Evolutionary conservation across 2,888 invertebrate genomes (phyloP).

Genomic region (Iphiclides podalirius): DNA sequence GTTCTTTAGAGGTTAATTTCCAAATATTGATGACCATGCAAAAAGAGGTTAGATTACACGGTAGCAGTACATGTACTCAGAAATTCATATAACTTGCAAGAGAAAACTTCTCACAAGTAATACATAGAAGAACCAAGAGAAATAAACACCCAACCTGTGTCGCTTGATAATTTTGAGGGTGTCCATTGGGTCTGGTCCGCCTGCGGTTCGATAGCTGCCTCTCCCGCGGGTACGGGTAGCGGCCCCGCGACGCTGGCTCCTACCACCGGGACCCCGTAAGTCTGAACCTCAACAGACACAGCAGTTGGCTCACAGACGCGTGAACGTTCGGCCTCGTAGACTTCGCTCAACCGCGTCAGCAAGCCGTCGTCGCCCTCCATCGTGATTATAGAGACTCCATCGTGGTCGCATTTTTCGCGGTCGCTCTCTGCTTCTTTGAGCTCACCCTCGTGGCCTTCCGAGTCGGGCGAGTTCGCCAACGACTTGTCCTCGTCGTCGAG

Average conservation of each 20-base stretch:
- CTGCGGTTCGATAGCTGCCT: constrained; percentile 38
- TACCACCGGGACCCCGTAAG: constrained; percentile 6
- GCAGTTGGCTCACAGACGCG: constrained; percentile 29
- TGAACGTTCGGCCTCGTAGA: constrained; percentile 19
- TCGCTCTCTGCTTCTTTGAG: constrained; percentile 1
- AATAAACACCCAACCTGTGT: constrained; percentile 26
- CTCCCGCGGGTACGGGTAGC: constrained; percentile 58
- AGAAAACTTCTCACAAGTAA: no score
- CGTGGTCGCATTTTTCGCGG: constrained; percentile 20
- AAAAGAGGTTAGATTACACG: no score
- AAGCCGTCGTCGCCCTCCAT: constrained; percentile 29
- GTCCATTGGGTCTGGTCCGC: constrained; percentile 36
- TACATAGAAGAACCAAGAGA: no score
- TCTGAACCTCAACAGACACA: constrained; percentile 27
- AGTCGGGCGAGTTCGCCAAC: constrained; percentile 25
- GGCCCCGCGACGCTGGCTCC: constrained; percentile 45
- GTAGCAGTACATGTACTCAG: no score
- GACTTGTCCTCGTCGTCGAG: constrained; percentile 46
- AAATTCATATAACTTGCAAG: no score
- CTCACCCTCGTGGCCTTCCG: constrained; percentile 11
- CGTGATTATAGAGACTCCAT: constrained; percentile 16
- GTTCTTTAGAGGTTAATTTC: no score
- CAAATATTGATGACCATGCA: no score
- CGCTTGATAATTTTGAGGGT: not conserved
- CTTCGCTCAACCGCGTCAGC: constrained; percentile 25